Percentiles rank a stretch among this genome's conserved stretches.
These are phyloP conservation scores for Callaeas wilsoni DNA, from an alignment of 2,113 vertebrate species.

Conservation along the genomic window DNA sequence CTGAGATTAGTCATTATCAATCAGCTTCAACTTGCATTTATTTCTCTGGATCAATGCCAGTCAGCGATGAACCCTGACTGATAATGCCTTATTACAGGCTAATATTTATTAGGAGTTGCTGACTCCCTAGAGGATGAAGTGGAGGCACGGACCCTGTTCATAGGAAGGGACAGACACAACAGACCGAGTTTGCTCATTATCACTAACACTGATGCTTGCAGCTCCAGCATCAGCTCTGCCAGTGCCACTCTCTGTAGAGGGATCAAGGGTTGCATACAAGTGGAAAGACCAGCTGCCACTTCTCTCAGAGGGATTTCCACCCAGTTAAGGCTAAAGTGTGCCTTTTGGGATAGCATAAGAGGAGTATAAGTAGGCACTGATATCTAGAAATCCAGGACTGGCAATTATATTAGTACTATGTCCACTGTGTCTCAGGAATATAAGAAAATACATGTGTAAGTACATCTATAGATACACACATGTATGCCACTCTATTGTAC, in stretches of 20 bases:
- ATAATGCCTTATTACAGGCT: not conserved
- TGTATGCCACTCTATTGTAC: not conserved
- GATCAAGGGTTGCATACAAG: not conserved
- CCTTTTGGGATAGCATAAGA: not conserved
- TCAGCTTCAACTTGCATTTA: slow-evolving; percentile 26
- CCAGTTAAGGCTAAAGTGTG: not conserved
- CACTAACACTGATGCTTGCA: not conserved
- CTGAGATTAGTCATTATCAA: slow-evolving; percentile 50
- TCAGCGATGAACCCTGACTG: not conserved
- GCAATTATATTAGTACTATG: not conserved
- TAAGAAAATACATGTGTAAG: not conserved
- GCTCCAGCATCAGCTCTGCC: not conserved
- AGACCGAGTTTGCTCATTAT: not conserved
- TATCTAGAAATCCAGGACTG: not conserved
- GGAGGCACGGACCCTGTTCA: not conserved
- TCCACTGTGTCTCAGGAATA: not conserved
- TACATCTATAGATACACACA: not conserved
- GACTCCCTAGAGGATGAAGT: not conserved
- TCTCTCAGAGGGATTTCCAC: not conserved
- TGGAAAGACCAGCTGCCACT: not conserved
- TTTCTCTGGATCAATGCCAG: slow-evolving; percentile 21
- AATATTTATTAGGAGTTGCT: slow-evolving; percentile 3
- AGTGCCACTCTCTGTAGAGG: not conserved
- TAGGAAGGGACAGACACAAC: not conserved
- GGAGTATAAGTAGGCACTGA: not conserved